These are phyloP conservation scores for Sipha flava DNA, from an alignment of 1,140 invertebrate genomes.

Conservation along the genomic window DNA sequence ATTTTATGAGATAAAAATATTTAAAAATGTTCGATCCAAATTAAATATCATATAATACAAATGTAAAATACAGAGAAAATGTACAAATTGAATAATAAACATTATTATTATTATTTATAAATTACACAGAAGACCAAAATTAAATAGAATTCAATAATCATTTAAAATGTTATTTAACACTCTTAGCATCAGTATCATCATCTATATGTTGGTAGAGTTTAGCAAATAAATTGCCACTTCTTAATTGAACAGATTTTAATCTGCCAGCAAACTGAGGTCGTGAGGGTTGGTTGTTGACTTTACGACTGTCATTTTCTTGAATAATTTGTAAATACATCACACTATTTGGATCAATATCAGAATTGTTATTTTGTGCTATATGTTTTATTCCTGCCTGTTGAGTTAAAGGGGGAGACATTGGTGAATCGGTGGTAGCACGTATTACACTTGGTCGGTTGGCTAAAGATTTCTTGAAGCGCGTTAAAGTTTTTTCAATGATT, in stretches of 20 bases:
- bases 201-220: conserved; percentile 27
- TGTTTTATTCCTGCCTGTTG: conserved; percentile 5
- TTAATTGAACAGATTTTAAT: conserved; percentile 11
- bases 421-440: conserved; percentile 69
- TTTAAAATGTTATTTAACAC: background rate
- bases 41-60: too few species aligned
- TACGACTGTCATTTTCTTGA: background rate
- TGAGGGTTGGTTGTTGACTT: background rate
- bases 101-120: too few species aligned
- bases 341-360: background rate
- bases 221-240: conserved; percentile 24
- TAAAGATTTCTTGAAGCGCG: conserved; percentile 57
- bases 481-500: conserved; percentile 46
- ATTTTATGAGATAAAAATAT: too few species aligned
- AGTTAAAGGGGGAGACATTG: conserved; percentile 57
- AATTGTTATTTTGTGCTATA: background rate
- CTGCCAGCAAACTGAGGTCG: conserved; percentile 10
- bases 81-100: too few species aligned
- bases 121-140: background rate
- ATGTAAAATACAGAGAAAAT: too few species aligned
- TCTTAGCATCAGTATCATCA: background rate
- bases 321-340: conserved; percentile 14
- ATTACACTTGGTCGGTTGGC: conserved; percentile 55
- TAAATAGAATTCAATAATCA: background rate
- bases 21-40: too few species aligned